phyloP scores from a whole-genome alignment of 2,113 vertebrate genomes.

The Rhodinocichla rosea region DNA sequence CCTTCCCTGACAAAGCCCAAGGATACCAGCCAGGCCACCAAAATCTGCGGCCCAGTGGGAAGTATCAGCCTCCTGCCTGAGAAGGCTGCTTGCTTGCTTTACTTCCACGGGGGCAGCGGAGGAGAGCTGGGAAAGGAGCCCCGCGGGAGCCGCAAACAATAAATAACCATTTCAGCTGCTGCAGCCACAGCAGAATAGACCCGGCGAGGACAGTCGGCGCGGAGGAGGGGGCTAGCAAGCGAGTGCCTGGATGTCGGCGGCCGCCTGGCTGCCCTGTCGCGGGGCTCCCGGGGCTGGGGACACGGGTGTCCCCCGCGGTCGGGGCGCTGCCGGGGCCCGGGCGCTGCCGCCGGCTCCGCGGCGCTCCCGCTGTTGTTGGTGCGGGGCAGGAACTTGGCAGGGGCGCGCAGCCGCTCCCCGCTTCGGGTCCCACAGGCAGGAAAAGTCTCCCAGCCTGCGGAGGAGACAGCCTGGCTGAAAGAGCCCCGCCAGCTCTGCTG shows the following conservation, averaged over 20 bases:
- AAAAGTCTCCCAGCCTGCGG: constrained; percentile 87
- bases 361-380: constrained; percentile 82
- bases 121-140: constrained; percentile 25
- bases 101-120: constrained; percentile 3
- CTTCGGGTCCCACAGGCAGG: constrained; percentile 81
- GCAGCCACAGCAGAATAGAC: constrained; percentile 32
- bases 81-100: constrained; percentile 61
- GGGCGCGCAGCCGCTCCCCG: constrained; percentile 73
- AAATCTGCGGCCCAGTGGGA: constrained; percentile 1
- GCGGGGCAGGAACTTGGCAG: constrained; percentile 82
- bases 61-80: not conserved
- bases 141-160: constrained; percentile 44
- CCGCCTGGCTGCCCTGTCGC: not conserved
- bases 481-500: constrained; percentile 88
- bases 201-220: not conserved
- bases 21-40: not conserved
- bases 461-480: constrained; percentile 98
- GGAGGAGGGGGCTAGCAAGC: not conserved
- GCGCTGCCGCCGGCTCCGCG: constrained; percentile 60
- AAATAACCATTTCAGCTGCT: constrained; percentile 56
- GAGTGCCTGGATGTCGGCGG: not conserved
- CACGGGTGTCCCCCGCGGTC: not conserved
- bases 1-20: not conserved
- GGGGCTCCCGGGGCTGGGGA: rapidly evolving
- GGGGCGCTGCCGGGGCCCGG: constrained; percentile 72